Evolutionary conservation across 64 coral and sea anemone species (phyloP), one percentile per base, ranked within the genome.

Genomic region (Hydrozoanthus tunicans): DNA sequence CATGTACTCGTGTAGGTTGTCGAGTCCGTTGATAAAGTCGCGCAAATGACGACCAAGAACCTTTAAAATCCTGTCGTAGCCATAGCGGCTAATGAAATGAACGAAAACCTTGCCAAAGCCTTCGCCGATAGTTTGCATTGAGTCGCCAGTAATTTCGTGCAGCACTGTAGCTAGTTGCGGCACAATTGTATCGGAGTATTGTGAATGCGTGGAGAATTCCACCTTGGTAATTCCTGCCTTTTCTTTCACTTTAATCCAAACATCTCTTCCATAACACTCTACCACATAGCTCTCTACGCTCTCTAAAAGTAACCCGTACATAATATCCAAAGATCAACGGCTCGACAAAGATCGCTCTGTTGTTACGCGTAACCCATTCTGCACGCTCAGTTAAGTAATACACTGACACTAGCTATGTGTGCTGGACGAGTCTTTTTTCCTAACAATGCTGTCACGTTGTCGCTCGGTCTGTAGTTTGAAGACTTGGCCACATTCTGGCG

Each of bases 1-100:
- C 43, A 97, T 24, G 68, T 93, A 97, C 56, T 97, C 95, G 65
- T 97, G 95, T 9, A 97, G 65, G 60, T 97, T 97, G 24, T 97
- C 95, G 56, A 97, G 77, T 6, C 95, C 95, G 79, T 94, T 97
- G 17, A 97, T 67, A 25, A 97, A 97, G 83, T 97, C 95, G 15
- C 95, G 90, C 92, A 97, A 94, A 58, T 97, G 92, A 64, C 95
- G 77, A 0, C 95, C 95, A 3, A 97, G 78, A 0, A 97, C 92
- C 58, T 92, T 91, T 55, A 97, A 67, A 77, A 97, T 97, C 58
- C 89, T 90, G n/a, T 97, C 95, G 51, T 97, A 97, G n/a, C 95
- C 95, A 78, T 89, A 97, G 51, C 91, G 90, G 15, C 95, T 90
- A 6, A 94, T 97, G 59, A 94, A 97, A 57, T 86, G 83, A 20